phyloP scores from a whole-genome alignment of 2,113 vertebrate genomes.

The Ciconia boyciana region DNA sequence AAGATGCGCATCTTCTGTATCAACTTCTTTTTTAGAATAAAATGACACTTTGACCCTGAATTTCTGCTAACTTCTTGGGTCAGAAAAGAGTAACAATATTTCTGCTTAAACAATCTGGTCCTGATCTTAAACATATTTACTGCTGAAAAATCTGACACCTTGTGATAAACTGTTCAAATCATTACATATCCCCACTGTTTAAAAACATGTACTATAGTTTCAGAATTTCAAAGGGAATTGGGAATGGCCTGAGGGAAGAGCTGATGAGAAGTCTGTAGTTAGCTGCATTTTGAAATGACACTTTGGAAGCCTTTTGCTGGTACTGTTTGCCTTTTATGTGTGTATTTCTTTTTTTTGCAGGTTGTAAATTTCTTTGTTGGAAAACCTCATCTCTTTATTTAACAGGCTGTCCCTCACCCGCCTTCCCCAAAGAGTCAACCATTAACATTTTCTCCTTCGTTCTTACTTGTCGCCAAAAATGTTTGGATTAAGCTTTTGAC shows the following conservation, averaged over 20 bases:
- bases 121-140: neutral
- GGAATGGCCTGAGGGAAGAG: neutral
- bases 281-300: neutral
- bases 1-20: neutral
- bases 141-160: neutral
- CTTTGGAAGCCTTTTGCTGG: neutral
- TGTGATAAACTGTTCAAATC: neutral
- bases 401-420: neutral
- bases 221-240: neutral
- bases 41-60: neutral
- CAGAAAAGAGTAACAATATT: neutral
- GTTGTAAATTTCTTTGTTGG: neutral
- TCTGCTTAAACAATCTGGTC: slow-evolving; percentile 1
- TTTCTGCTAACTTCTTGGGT: neutral
- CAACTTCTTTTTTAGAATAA: neutral
- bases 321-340: neutral
- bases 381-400: neutral
- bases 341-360: neutral
- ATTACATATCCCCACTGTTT: neutral
- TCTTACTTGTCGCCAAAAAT: neutral
- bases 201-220: neutral
- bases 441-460: neutral
- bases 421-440: neutral
- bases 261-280: neutral
- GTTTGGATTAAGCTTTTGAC: slow-evolving; percentile 11